Percentiles rank a stretch among this genome's conserved stretches.
These are phyloP conservation scores for Magallana angulata DNA, from an alignment of 1,140 invertebrate genomes.

Conservation along the genomic window DNA sequence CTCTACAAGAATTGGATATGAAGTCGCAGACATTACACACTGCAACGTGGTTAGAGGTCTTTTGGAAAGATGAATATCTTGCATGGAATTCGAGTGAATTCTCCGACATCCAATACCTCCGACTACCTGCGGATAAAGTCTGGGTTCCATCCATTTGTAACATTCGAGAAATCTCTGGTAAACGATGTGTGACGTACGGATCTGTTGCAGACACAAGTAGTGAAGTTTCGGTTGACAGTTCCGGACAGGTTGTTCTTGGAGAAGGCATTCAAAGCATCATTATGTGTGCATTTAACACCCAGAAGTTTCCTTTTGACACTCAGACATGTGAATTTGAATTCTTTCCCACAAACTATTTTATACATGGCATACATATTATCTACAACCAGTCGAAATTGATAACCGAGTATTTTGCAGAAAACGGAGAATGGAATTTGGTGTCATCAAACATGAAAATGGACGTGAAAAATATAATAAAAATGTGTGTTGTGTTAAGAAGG, in stretches of 20 bases:
- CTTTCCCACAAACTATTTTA: not conserved
- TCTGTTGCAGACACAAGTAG: not conserved
- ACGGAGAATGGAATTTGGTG: too few relatives aligned
- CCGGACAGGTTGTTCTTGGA: not conserved
- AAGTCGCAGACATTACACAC: too few relatives aligned
- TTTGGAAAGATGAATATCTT: not conserved
- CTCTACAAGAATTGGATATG: too few relatives aligned
- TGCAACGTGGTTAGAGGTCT: too few relatives aligned
- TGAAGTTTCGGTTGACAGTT: not conserved
- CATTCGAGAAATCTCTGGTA: not conserved
- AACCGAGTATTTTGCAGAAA: too few relatives aligned
- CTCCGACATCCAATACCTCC: not conserved
- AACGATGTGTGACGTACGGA: not conserved
- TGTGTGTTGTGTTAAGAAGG: too few relatives aligned
- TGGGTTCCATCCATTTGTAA: constrained; percentile 30
- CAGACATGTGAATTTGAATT: constrained; percentile 38
- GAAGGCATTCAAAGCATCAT: too few relatives aligned
- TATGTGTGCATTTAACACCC: not conserved
- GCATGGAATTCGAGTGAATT: constrained; percentile 11
- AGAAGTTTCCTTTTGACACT: constrained; percentile 40
- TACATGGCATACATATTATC: not conserved
- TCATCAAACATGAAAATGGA: too few relatives aligned
- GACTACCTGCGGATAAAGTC: not conserved
- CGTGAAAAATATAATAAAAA: too few relatives aligned
- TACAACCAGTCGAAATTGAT: too few relatives aligned